Evolutionary conservation across 2,888 invertebrate genomes (phyloP).

Genomic region (Heliconius charithonia): DNA sequence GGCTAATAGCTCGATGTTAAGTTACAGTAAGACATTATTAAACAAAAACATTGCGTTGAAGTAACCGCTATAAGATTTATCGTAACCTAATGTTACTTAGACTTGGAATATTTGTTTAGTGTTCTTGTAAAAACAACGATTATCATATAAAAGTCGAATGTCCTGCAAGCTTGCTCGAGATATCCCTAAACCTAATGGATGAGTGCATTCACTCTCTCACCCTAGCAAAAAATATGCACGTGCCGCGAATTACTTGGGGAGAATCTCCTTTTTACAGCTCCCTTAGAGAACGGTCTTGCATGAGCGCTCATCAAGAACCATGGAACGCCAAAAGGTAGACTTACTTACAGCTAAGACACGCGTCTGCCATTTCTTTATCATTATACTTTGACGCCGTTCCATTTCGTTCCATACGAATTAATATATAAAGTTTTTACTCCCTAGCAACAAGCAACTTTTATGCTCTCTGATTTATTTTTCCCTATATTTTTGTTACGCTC

Average conservation of each 20-base stretch:
- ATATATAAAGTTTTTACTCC: constrained; percentile 38
- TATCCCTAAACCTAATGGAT: constrained; percentile 60
- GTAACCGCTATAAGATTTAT: not conserved
- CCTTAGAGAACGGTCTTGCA: constrained; percentile 51
- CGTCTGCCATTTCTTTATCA: constrained; percentile 61
- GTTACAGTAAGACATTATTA: not conserved
- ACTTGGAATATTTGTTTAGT: not conserved
- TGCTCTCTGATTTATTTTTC: constrained; percentile 44
- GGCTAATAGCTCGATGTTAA: constrained; percentile 9
- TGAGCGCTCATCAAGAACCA: constrained; percentile 53
- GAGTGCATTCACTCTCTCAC: constrained; percentile 66
- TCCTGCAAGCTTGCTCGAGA: not conserved
- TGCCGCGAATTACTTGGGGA: constrained; percentile 77
- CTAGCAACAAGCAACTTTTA: constrained; percentile 40
- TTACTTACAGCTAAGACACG: constrained; percentile 70
- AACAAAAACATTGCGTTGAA: not conserved
- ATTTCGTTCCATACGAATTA: constrained; percentile 67
- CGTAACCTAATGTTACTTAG: not conserved
- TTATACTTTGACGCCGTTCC: constrained; percentile 55
- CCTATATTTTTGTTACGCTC: constrained; percentile 55
- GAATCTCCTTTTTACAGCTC: constrained; percentile 61
- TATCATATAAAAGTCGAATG: not conserved
- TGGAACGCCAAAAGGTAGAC: constrained; percentile 44
- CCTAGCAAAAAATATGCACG: constrained; percentile 71
- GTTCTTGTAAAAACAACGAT: not conserved